Evolutionary conservation across 2,797 vertebrate genomes (phyloP), one percentile per base, ranked within the genome.

Genomic region (Tangara arthus): DNA sequence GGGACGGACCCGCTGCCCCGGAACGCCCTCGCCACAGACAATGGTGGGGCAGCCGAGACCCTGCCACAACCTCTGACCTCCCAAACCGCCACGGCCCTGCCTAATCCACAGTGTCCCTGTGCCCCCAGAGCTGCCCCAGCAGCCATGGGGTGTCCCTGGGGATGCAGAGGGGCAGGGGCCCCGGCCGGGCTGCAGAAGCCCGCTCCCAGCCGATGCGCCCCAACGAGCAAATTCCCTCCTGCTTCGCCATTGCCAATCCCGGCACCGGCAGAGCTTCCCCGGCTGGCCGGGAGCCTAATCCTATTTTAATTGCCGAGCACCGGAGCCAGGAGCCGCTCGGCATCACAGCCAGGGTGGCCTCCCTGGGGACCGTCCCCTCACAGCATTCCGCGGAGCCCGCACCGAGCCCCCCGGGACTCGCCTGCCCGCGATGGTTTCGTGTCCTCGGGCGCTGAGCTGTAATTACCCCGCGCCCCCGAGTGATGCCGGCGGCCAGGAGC

Each of bases 231-330:
- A 89, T 73, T 87, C 90, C 82, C 82, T 86, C 73, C 81, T 2
- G 53, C 52, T 37, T 60, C 77, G 47, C 59, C 23, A 11, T 10
- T 12, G 28, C 87, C 84, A 82, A 22, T 39, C 52, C 57, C 32
- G 1, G 90, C 81, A 90, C 65, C 46, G 3, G 42, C 76, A 4
- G 34, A 95, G 86, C 82, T 80, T 73, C 59, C 46, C 65, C 1
- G 55, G 50, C 90, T 96, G 97, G 94, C 90, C 55, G 12, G 68
- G 44, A 63, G 97, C 97, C 98, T 97, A 98, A 98, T 98, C 98
- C 97, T 81, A 71, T 97, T 98, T 98, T 98, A 98, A 98, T 97
- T 97, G 97, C 97, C 82, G 82, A 89, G 95, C 82, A 96, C 94
- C 63, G 12, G 80, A 92, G 91, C 91, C 50, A 9, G 91, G 71